A percentile compares a stretch with the other conserved stretches of the same genome.
These are phyloP conservation scores for Siniperca knerii DNA, from an alignment of 2,113 vertebrate species.

Conservation along the genomic window DNA sequence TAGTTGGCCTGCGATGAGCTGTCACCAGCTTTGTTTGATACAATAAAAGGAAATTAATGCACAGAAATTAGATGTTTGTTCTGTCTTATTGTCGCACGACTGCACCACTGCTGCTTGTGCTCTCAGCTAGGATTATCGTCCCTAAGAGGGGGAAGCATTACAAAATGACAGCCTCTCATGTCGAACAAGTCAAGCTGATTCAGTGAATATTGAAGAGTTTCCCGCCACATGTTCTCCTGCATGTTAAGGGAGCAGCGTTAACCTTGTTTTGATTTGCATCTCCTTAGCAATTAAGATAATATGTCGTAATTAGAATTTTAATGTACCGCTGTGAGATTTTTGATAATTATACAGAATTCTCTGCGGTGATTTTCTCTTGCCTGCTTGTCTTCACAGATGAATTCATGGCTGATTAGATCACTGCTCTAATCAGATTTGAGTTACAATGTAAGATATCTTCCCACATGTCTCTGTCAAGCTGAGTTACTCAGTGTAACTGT, in stretches of 20 bases:
- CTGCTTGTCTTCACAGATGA: constrained; percentile 80
- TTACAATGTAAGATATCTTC: constrained; percentile 73
- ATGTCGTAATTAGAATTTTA: constrained; percentile 86
- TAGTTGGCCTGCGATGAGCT: constrained; percentile 50
- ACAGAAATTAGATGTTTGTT: constrained; percentile 79
- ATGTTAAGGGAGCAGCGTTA: constrained; percentile 80
- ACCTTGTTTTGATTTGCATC: constrained; percentile 86
- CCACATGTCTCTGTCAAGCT: constrained; percentile 73
- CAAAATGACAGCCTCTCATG: constrained; percentile 78
- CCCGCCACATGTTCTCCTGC: constrained; percentile 74
- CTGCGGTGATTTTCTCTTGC: constrained; percentile 79
- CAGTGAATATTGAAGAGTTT: constrained; percentile 79
- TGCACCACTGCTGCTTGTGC: constrained; percentile 66
- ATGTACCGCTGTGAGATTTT: constrained; percentile 84
- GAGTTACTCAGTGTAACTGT: constrained; percentile 62
- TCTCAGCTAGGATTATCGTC: constrained; percentile 76
- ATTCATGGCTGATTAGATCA: constrained; percentile 84
- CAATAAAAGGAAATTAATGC: constrained; percentile 70
- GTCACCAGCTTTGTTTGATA: constrained; percentile 68
- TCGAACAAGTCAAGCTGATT: constrained; percentile 81
- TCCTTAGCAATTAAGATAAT: constrained; percentile 86
- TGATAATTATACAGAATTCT: constrained; percentile 84
- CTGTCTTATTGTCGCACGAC: constrained; percentile 72
- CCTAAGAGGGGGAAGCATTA: constrained; percentile 75
- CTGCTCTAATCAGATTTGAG: constrained; percentile 80